Conservation (phyloP, 2,888 invertebrate species). For the Rhamphomyia laevipes region DNA sequence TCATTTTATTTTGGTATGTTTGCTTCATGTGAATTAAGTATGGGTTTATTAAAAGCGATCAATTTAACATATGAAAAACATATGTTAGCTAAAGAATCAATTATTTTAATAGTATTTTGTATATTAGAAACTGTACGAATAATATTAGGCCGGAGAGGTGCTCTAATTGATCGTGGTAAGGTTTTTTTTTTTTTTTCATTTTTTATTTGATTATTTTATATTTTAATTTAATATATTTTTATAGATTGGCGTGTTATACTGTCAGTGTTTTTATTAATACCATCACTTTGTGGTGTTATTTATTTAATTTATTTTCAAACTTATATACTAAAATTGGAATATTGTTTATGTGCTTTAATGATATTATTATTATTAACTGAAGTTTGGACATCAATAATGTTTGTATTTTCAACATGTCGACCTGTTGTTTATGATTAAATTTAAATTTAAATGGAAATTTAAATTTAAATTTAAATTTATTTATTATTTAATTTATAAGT, state of each 20-base stretch:
- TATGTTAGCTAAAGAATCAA: slow-evolving; percentile 65
- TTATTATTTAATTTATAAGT: too few relatives aligned
- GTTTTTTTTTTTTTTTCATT: too few relatives aligned
- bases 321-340: slow-evolving; percentile 74
- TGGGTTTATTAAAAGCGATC: slow-evolving; percentile 64
- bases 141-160: slow-evolving; percentile 69
- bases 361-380: slow-evolving; percentile 62
- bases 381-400: slow-evolving; percentile 49
- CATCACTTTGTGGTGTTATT: slow-evolving; percentile 68
- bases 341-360: slow-evolving; percentile 77
- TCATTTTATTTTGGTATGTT: slow-evolving; percentile 81
- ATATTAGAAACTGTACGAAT: slow-evolving; percentile 72
- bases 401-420: slow-evolving; percentile 48
- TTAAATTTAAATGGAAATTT: not conserved
- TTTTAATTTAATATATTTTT: slow-evolving; percentile 25
- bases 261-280: slow-evolving; percentile 70
- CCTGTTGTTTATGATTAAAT: slow-evolving; percentile 43
- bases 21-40: slow-evolving; percentile 66
- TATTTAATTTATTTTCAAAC: slow-evolving; percentile 85
- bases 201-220: slow-evolving; percentile 5
- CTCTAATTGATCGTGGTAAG: slow-evolving; percentile 32
- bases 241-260: slow-evolving; percentile 67
- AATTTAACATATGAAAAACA: slow-evolving; percentile 67
- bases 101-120: slow-evolving; percentile 63
- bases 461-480: too few relatives aligned